phyloP scores from a whole-genome alignment of 2,888 invertebrate genomes.

The Scelioninae gen. 1 region DNA sequence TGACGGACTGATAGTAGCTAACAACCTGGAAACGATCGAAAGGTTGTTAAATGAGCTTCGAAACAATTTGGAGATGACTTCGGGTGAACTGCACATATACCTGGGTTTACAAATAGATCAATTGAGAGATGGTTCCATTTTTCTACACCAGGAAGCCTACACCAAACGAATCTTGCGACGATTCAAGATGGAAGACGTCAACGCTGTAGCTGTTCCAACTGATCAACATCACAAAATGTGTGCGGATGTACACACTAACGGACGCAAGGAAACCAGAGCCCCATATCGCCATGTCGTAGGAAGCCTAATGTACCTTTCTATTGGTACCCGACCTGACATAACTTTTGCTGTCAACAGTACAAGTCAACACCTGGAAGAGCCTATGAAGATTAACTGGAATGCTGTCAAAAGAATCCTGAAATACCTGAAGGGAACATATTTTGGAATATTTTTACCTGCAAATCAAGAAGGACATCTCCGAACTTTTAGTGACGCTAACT shows the following conservation, averaged over 20 bases:
- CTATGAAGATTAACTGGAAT: constrained; percentile 64
- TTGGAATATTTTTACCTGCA: constrained; percentile 37
- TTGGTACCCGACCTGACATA: constrained; percentile 68
- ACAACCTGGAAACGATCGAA: background rate
- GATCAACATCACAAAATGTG: constrained; percentile 14
- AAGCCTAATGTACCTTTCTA: constrained; percentile 61
- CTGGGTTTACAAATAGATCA: constrained; percentile 23
- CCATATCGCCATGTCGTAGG: constrained; percentile 68
- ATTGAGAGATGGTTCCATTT: constrained; percentile 30
- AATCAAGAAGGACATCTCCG: background rate
- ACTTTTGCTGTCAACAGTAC: constrained; percentile 43
- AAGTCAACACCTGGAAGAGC: constrained; percentile 45
- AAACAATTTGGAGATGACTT: constrained; percentile 18
- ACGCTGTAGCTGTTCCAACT: constrained; percentile 10
- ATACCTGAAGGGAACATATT: constrained; percentile 63
- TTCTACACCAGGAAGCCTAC: constrained; percentile 50
- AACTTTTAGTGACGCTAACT: constrained; percentile 1
- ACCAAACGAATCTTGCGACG: constrained; percentile 29
- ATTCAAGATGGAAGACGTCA: constrained; percentile 37
- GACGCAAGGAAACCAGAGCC: background rate
- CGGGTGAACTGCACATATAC: background rate
- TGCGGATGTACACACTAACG: background rate
- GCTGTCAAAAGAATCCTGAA: constrained; percentile 62
- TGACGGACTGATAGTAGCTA: constrained; percentile 71
- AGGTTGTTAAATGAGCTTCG: background rate